phyloP scores from a whole-genome alignment of 1,140 invertebrate species.

The Diabrotica virgifera region DNA sequence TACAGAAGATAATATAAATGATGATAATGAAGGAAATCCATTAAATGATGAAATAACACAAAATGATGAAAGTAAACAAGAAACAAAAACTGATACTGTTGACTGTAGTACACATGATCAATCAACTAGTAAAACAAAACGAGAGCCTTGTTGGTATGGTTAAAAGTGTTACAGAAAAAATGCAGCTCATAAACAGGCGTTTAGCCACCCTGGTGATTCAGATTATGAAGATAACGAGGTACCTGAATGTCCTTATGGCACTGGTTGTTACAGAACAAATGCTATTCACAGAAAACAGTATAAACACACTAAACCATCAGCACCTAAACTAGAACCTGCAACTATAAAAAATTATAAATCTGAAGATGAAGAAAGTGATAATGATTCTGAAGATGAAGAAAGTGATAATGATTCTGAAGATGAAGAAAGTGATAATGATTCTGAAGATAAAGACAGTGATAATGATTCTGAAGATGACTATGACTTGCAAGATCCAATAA shows the following conservation, averaged over 20 bases:
- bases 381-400: too few relatives aligned
- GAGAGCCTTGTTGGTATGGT: slow-evolving; percentile 45
- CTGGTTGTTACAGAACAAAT: slow-evolving; percentile 54
- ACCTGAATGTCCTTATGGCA: slow-evolving; percentile 54
- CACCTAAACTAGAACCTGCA: background rate
- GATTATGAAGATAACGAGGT: slow-evolving; percentile 51
- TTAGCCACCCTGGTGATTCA: slow-evolving; percentile 52
- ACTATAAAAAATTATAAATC: background rate
- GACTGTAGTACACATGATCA: too few relatives aligned
- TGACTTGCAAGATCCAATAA: slow-evolving; percentile 20
- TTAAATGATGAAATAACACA: background rate
- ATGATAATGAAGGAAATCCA: background rate
- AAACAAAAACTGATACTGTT: too few relatives aligned
- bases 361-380: too few relatives aligned
- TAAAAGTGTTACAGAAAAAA: slow-evolving; percentile 48
- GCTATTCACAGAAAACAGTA: slow-evolving; percentile 50
- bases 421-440: too few relatives aligned
- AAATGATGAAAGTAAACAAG: background rate
- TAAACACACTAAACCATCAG: slow-evolving; percentile 47
- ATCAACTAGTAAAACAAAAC: background rate
- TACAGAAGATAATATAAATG: background rate
- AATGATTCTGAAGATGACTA: slow-evolving; percentile 25
- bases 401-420: too few relatives aligned
- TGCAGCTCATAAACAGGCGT: slow-evolving; percentile 46
- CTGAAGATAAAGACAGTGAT: too few relatives aligned